Evolutionary conservation across 2,797 vertebrate genomes (phyloP).

Genomic region (Cossypha dichroa): DNA sequence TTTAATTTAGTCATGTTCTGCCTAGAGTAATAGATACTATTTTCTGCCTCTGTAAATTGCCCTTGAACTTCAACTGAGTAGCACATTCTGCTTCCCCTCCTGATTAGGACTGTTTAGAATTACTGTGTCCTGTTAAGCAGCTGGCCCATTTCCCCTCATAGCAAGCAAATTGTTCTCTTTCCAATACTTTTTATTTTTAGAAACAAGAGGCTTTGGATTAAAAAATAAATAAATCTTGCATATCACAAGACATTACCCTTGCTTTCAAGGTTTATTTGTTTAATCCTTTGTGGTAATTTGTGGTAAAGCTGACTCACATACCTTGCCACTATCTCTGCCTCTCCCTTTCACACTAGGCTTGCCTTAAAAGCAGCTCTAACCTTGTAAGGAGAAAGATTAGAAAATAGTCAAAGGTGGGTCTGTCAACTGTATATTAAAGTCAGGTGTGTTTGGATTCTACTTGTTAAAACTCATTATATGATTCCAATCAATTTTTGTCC

Average conservation of each 20-base stretch:
- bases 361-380: neutral
- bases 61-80: conserved; percentile 57
- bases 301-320: neutral
- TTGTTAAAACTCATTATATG: neutral
- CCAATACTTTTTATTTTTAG: conserved; percentile 46
- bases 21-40: neutral
- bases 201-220: neutral
- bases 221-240: neutral
- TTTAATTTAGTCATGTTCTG: neutral
- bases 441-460: neutral
- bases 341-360: neutral
- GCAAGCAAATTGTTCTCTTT: conserved; percentile 45
- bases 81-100: conserved; percentile 34
- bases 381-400: neutral
- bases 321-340: neutral
- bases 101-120: conserved; percentile 59
- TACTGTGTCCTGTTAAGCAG: conserved; percentile 52
- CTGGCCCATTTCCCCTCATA: conserved; percentile 44
- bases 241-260: neutral
- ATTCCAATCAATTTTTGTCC: neutral
- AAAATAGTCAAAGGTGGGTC: neutral
- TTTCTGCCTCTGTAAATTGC: conserved; percentile 32
- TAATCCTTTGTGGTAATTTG: neutral
- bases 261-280: neutral
- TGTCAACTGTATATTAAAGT: neutral